phyloP scores from a whole-genome alignment of 2,888 invertebrate species.

The Aphrophora alni region DNA sequence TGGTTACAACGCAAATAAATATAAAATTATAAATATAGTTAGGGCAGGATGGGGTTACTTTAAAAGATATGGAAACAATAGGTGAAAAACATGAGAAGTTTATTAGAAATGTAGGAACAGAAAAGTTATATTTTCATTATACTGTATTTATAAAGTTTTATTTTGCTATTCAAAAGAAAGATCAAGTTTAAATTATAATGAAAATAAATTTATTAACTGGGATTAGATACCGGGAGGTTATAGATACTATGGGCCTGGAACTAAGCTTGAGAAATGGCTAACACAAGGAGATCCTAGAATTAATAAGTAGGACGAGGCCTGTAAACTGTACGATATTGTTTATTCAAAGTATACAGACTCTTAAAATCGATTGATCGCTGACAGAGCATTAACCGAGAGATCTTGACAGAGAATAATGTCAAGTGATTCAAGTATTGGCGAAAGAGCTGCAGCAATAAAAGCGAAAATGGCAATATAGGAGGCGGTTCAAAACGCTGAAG shows the following conservation, averaged over 20 bases:
- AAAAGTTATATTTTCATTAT: too few relatives aligned
- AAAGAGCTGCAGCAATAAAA: slow-evolving; percentile 43
- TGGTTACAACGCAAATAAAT: too few relatives aligned
- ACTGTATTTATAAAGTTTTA: too few relatives aligned
- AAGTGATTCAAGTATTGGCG: slow-evolving; percentile 29
- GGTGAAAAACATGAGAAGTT: too few relatives aligned
- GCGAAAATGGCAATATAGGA: slow-evolving; percentile 35
- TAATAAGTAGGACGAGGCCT: slow-evolving; percentile 44
- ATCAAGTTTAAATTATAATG: too few relatives aligned
- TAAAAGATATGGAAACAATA: too few relatives aligned
- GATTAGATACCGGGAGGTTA: slow-evolving; percentile 38
- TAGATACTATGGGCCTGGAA: slow-evolving; percentile 42
- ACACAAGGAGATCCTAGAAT: slow-evolving; percentile 31
- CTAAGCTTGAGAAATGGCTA: slow-evolving; percentile 33
- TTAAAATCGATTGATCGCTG: slow-evolving; percentile 37
- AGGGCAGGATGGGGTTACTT: too few relatives aligned
- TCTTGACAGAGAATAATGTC: slow-evolving; percentile 42
- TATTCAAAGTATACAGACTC: slow-evolving; percentile 32
- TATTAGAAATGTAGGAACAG: too few relatives aligned
- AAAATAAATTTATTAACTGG: too few relatives aligned
- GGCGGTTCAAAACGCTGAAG: background rate
- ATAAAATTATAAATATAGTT: too few relatives aligned
- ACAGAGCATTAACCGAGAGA: slow-evolving; percentile 25
- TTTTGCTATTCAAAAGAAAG: too few relatives aligned
- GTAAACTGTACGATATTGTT: slow-evolving; percentile 42